A percentile compares a stretch with the other conserved stretches of the same genome.
Conservation (phyloP, 2,888 invertebrate genomes). For the Romanomermis culicivorax region DNA sequence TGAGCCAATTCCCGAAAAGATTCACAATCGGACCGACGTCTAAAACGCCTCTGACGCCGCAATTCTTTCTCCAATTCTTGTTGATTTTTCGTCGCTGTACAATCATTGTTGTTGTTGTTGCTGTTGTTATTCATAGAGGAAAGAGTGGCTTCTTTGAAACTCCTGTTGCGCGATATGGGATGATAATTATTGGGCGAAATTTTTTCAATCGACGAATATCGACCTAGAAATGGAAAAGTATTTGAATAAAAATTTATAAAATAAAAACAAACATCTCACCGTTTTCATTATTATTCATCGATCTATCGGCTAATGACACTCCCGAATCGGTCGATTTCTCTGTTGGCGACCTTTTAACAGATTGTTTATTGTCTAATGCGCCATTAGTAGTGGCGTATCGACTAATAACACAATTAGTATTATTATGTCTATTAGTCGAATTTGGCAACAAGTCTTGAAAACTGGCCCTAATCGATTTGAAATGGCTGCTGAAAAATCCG, state of each 20-base stretch:
- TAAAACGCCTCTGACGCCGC: conserved; percentile 3
- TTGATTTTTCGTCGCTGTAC: neutral
- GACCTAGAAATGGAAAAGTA: too few species aligned
- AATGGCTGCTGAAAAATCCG: conserved; percentile 9
- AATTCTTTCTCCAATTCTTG: conserved; percentile 6
- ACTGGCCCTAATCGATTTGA: conserved; percentile 7
- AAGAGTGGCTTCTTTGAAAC: neutral
- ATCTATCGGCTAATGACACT: neutral
- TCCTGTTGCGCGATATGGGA: neutral
- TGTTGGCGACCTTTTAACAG: neutral
- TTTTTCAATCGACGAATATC: neutral
- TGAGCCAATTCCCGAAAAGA: conserved; percentile 9
- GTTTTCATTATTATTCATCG: neutral
- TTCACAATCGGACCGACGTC: conserved; percentile 11
- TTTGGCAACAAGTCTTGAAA: conserved; percentile 9
- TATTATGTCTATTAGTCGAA: neutral
- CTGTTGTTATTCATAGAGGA: neutral
- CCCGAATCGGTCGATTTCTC: conserved; percentile 1
- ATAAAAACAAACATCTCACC: neutral
- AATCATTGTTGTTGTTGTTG: neutral
- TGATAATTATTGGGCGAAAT: neutral
- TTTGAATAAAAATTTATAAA: neutral
- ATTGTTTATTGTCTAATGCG: neutral
- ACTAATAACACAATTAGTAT: neutral
- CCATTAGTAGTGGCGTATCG: neutral